Evolutionary conservation across 2,888 invertebrate genomes (phyloP).

Genomic region (Diaphora mendica): DNA sequence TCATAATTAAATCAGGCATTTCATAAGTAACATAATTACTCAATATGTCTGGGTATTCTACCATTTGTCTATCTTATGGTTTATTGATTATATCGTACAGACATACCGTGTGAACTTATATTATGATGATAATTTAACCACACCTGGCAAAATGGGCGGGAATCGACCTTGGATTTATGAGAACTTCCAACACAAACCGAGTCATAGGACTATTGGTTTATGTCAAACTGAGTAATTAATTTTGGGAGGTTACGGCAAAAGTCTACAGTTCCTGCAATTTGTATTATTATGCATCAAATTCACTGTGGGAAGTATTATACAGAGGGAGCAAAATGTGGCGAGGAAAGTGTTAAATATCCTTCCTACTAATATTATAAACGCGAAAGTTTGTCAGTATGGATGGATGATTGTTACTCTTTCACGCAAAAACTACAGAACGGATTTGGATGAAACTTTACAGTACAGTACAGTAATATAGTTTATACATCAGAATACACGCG

Average conservation of each 20-base stretch:
- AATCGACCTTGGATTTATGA: slow-evolving; percentile 7
- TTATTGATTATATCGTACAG: neutral
- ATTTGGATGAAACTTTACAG: no score
- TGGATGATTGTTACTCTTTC: no score
- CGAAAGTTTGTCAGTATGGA: no score
- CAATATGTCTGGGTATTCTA: neutral
- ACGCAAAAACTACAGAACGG: no score
- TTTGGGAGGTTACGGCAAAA: neutral
- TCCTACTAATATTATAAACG: no score
- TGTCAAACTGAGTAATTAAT: neutral
- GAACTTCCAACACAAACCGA: neutral
- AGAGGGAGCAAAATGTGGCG: no score
- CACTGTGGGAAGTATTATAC: no score
- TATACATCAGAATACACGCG: no score
- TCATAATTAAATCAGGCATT: neutral
- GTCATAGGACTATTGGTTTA: neutral
- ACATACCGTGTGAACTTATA: slow-evolving; percentile 18
- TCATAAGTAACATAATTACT: neutral
- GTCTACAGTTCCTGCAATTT: neutral
- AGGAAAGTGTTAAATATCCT: no score
- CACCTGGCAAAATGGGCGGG: slow-evolving; percentile 8
- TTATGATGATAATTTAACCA: slow-evolving; percentile 16
- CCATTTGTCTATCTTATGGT: neutral
- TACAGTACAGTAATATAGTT: no score
- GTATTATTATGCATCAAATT: no score